Evolutionary conservation across 2,113 vertebrate species (phyloP), one percentile per base, ranked within the genome.

Genomic region (Sinocyclocheilus grahami): DNA sequence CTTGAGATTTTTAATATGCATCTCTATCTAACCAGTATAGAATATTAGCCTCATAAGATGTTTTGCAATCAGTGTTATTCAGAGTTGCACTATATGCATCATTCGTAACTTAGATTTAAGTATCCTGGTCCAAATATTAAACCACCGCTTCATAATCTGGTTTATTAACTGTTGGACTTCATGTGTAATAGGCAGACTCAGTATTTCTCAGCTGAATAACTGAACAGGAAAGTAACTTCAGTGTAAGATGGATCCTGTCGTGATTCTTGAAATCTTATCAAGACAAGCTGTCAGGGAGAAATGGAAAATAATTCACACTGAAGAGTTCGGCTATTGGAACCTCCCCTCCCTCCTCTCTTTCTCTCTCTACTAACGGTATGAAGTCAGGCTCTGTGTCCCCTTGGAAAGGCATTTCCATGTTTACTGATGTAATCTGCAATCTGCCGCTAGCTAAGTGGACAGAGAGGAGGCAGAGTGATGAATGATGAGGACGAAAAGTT

Each of bases 341-440:
- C 30, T 39, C 7, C 71, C 20, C 24, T 42, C 30, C n/a, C 6
- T 22, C 48, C 48, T 60, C 30, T 24, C 55, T 27, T 55, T 82
- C 33, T 82, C 81, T 63, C 33, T 46, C 55, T 30, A 67, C 62
- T 72, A 22, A 84, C 16, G 18, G 63, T 42, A 84, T 75, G 39
- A 78, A 79, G 77, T 69, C 69, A 9, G 18, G 76, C 75, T 62
- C 42, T 71, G 16, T 78, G 76, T 86, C 84, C 82, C n/a, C 71
- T 71, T 51, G 85, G 78, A 82, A 67, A 67, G 55, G 75, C 82
- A 89, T 90, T 83, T 86, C 82, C 82, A 83, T 69, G 76, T 74
- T 77, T 82, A 88, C 84, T 76, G 77, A 86, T 89, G 86, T 84
- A 84, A 87, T 89, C 86, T 82, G 53, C 71, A 86, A 78, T 84